Conservation (phyloP, 1,140 invertebrate genomes). For the Lanistes nyassanus region DNA sequence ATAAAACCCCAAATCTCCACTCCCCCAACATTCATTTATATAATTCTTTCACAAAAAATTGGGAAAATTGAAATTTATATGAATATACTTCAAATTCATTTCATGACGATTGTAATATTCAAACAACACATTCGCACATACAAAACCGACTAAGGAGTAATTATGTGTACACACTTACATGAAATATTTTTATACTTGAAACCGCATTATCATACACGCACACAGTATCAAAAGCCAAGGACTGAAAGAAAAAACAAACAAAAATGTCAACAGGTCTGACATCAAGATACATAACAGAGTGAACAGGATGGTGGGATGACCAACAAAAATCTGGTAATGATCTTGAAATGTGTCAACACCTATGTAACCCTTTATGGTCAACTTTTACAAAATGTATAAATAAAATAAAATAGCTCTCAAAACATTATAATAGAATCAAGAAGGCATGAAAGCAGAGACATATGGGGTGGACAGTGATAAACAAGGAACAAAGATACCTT, state of each 20-base stretch:
- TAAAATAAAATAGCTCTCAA: conserved; percentile 7
- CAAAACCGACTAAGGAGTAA: conserved; percentile 15
- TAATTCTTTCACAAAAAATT: background rate
- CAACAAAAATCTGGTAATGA: too few relatives aligned
- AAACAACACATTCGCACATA: conserved; percentile 22
- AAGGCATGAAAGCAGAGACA: background rate
- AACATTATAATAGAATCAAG: background rate
- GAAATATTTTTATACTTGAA: conserved; percentile 10
- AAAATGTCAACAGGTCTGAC: background rate
- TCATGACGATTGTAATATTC: conserved; percentile 11
- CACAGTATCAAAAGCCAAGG: conserved; percentile 20
- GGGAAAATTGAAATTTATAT: conserved; percentile 12
- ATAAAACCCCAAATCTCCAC: too few relatives aligned
- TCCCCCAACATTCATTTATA: too few relatives aligned
- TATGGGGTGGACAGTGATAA: background rate
- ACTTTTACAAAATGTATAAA: background rate
- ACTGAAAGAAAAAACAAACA: background rate
- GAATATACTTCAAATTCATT: conserved; percentile 18
- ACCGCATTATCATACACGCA: conserved; percentile 8
- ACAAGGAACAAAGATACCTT: background rate
- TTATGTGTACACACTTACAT: conserved; percentile 13
- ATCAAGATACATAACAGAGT: background rate
- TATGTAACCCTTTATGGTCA: too few relatives aligned
- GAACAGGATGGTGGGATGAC: background rate
- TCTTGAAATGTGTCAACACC: too few relatives aligned